These are phyloP conservation scores for Pseudanteris insignis DNA, from an alignment of 2,888 invertebrate species.

Conservation along the genomic window DNA sequence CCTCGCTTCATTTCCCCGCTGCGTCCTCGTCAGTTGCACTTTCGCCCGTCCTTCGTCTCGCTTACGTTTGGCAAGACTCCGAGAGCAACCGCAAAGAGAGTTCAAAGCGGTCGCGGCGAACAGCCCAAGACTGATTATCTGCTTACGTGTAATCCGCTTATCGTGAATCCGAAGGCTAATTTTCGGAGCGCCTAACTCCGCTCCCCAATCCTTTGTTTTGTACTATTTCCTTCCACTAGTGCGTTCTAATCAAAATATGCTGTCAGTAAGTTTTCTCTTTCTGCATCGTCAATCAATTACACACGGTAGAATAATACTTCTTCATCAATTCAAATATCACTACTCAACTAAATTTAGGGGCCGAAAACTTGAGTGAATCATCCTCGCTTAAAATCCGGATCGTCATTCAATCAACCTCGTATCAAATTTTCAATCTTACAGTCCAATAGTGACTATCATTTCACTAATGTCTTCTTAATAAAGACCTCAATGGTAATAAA, in stretches of 20 bases:
- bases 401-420: too few relatives aligned
- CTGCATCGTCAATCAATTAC: too few relatives aligned
- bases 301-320: too few relatives aligned
- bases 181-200: conserved; percentile 50
- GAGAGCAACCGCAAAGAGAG: conserved; percentile 25
- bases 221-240: background rate
- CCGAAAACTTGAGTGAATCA: too few relatives aligned
- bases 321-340: too few relatives aligned
- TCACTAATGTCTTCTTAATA: too few relatives aligned
- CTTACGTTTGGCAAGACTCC: conserved; percentile 18
- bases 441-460: too few relatives aligned
- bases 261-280: background rate
- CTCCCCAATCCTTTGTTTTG: conserved; percentile 19
- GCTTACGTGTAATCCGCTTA: conserved; percentile 57
- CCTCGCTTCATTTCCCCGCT: conserved; percentile 11
- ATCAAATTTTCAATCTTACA: too few relatives aligned
- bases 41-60: conserved; percentile 1
- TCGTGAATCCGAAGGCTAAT: conserved; percentile 58
- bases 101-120: conserved; percentile 51
- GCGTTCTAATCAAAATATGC: conserved; percentile 16
- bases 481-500: too few relatives aligned
- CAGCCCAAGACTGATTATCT: conserved; percentile 60
- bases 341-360: too few relatives aligned
- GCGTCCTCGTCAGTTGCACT: too few relatives aligned
- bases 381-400: too few relatives aligned